Evolutionary conservation across 2,113 vertebrate genomes (phyloP), one percentile per base, ranked within the genome.

Genomic region (Oryctolagus cuniculus): DNA sequence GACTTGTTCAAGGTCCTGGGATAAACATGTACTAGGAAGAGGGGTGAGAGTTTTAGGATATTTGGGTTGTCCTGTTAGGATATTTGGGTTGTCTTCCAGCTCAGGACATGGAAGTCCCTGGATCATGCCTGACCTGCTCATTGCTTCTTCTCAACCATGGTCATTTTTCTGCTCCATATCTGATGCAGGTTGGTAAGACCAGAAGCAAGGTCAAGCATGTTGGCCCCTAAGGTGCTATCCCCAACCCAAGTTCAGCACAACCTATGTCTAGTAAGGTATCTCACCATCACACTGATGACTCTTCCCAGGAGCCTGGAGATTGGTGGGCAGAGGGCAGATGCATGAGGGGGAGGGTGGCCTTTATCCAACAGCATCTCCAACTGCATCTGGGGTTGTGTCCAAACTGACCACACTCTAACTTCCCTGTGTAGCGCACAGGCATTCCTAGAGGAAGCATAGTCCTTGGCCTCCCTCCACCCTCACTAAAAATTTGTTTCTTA

Each of bases 231-330:
- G 80, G 66, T 31, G 5, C 2, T 38, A 4, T 13, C 22, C 55
- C 13, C 11, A 8, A 24, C 0, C 1, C 22, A 66, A 49, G 24
- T 29, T 5, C 2, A 72, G 29, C 17, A 7, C 0, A 0, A 3
- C 24, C 58, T 17, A 5, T 12, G 29, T 27, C 22, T n/a, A 63
- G 21, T 15, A 29, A 49, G 19, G 19, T 24, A 6, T 9, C 49
- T 61, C 29, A 36, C 29, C 10, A 5, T 63, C 22, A 34, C 10
- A 38, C 16, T n/a, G 22, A 31, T 0, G 1, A 6, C 9, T 55
- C n/a, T 27, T 38, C 5, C 22, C 10, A 21, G 51, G 44, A 80
- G 25, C 34, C 51, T 34, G 24, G n/a, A 58, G 29, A 34, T 34
- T 72, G 34, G 25, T 29, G 51, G 0, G 22, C 16, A 70, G 29